phyloP scores from a whole-genome alignment of 2,888 invertebrate genomes.

The Physocephala rufipes region DNA sequence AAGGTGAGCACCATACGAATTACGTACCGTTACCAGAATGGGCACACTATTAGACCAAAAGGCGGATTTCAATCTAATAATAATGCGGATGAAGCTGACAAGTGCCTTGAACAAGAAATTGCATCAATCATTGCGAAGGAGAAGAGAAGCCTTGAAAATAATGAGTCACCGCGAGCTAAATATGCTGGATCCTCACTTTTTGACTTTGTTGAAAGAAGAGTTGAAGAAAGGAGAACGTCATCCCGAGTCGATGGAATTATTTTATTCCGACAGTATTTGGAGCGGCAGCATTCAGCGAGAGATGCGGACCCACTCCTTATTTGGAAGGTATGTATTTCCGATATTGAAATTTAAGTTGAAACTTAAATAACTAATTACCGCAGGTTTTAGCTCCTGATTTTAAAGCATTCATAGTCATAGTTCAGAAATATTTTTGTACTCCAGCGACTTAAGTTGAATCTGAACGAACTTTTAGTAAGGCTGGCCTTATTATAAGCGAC shows the following conservation, averaged over 20 bases:
- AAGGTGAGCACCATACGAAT: slow-evolving; percentile 5
- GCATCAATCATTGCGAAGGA: not conserved
- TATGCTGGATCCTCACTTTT: slow-evolving; percentile 1
- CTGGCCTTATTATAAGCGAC: not conserved
- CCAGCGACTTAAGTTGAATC: not conserved
- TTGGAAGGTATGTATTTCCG: slow-evolving; percentile 6
- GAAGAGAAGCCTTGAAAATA: slow-evolving; percentile 5
- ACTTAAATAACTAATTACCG: not conserved
- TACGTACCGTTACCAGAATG: slow-evolving; percentile 1
- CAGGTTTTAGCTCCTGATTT: not conserved
- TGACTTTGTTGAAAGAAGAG: not conserved
- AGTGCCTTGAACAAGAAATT: slow-evolving; percentile 1
- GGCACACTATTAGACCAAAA: slow-evolving; percentile 7
- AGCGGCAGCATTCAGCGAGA: slow-evolving; percentile 5
- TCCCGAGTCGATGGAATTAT: slow-evolving; percentile 2
- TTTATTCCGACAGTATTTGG: slow-evolving; percentile 10
- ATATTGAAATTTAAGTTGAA: not conserved
- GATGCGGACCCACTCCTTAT: slow-evolving; percentile 6
- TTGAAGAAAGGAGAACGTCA: slow-evolving; percentile 3
- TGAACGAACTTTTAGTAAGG: not conserved
- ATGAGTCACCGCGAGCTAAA: not conserved
- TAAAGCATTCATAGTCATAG: not conserved
- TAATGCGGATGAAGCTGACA: not conserved
- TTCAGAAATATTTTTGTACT: not conserved
- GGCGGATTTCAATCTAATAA: slow-evolving; percentile 2